Base-by-base conservation (phyloP, 2,113 vertebrate species). In the Leucopsar rothschildi region DNA sequence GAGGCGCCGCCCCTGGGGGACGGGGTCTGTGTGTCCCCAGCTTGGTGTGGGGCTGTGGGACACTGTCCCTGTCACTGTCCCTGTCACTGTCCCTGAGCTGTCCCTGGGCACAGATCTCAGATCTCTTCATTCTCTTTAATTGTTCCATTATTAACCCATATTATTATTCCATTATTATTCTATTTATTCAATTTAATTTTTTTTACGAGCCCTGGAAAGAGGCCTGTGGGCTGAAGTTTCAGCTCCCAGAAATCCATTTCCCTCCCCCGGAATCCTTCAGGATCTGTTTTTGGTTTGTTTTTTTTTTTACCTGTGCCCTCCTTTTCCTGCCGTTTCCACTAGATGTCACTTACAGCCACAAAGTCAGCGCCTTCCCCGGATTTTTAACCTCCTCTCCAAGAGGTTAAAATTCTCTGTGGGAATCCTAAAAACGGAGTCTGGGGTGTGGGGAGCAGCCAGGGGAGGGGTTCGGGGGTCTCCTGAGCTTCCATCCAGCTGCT, bases 261-360 rank as follows among this genome's bases (percentile, higher is more conserved):
- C 11, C 29, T 44, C 27, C 57, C 15, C 64, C 9, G 17, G n/a
- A 47, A 23, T 1, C 44, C 37, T 5, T 1, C 52, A 11, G 42
- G 45, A 57, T 21, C 37, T 39, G 39, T 39, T 39, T 39, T 39
- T 5, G 1, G 39, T 40, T 12, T 40, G 20, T 64, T n/a, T 44
- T 44, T 44, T 44, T 44, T 44, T 75, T 66, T 16, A 47, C 83
- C 94, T 8, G 76, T 1, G 28, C 60, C 0, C 65, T 84, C 20
- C 66, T 60, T 60, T 82, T 81, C 89, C 91, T 55, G 82, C 72
- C 82, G 1, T 61, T 94, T 87, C 95, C 97, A 94, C 96, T 97
- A 97, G 97, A 78, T 97, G 97, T 97, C 97, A 95, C 96, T 80
- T 96, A 60, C 85, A 94, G 90, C 88, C 92, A 60, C 91, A 15